Evolutionary conservation across 2,113 vertebrate species (phyloP).

Genomic region (Mungos mungo): DNA sequence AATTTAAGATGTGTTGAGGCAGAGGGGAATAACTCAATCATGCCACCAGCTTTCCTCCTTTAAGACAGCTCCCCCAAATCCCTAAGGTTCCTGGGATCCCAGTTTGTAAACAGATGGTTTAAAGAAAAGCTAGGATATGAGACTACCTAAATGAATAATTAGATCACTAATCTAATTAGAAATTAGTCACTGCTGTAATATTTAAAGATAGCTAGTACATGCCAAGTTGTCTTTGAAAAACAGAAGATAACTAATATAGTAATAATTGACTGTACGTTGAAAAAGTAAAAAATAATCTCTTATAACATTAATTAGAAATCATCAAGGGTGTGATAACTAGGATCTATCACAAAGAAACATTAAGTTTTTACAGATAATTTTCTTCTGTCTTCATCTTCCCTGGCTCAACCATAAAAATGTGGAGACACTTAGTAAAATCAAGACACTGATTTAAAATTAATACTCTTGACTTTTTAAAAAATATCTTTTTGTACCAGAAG

Average conservation of each 20-base stretch:
- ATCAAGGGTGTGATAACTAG: not conserved
- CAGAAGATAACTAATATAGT: not conserved
- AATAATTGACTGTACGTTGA: not conserved
- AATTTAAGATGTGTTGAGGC: not conserved
- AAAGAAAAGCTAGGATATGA: not conserved
- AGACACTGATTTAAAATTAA: not conserved
- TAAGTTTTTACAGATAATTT: not conserved
- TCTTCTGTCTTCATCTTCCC: not conserved
- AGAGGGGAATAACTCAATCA: not conserved
- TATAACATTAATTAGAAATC: not conserved
- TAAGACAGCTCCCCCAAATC: not conserved
- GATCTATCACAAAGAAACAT: not conserved
- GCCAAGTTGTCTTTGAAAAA: constrained; percentile 12
- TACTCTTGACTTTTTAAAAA: not conserved
- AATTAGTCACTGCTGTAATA: not conserved
- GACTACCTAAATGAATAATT: not conserved
- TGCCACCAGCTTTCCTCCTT: not conserved
- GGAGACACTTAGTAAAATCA: not conserved
- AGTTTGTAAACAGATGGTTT: not conserved
- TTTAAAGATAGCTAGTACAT: not conserved
- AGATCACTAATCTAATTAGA: not conserved
- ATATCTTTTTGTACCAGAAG: not conserved
- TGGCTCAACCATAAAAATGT: not conserved
- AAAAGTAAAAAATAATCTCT: not conserved
- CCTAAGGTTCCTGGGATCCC: not conserved